phyloP scores from a whole-genome alignment of 2,888 invertebrate genomes.

The Cheilosia vernalis region DNA sequence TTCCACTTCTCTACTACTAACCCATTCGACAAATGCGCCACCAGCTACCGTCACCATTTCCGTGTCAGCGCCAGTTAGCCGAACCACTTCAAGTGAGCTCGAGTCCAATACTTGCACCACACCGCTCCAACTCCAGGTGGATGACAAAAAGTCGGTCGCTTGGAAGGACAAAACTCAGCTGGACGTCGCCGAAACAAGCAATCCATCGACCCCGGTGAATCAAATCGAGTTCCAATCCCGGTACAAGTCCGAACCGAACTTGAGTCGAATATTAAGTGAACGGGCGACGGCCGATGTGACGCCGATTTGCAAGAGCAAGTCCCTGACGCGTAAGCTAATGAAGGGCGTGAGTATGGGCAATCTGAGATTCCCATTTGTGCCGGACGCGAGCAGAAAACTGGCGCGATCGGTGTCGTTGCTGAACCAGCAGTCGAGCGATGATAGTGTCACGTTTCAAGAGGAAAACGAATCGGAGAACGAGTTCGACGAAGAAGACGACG shows the following conservation, averaged over 20 bases:
- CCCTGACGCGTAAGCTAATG: slow-evolving; percentile 80
- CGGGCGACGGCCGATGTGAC: slow-evolving; percentile 22
- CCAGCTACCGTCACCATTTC: slow-evolving; percentile 59
- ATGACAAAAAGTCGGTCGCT: slow-evolving; percentile 79
- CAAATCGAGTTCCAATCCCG: slow-evolving; percentile 78
- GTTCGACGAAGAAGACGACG: slow-evolving; percentile 58
- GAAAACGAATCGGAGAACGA: slow-evolving; percentile 34
- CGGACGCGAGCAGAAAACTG: slow-evolving; percentile 79
- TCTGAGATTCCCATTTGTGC: slow-evolving; percentile 80
- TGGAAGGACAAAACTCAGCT: slow-evolving; percentile 79
- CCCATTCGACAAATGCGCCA: slow-evolving; percentile 32
- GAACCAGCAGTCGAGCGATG: slow-evolving; percentile 78
- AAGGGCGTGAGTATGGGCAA: slow-evolving; percentile 83
- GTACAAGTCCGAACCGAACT: slow-evolving; percentile 82
- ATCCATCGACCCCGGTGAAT: slow-evolving; percentile 78
- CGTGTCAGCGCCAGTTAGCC: slow-evolving; percentile 80
- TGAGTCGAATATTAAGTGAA: slow-evolving; percentile 76
- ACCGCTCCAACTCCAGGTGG: slow-evolving; percentile 77
- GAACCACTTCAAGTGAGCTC: slow-evolving; percentile 79
- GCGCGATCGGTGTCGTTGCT: slow-evolving; percentile 79
- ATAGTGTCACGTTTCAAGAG: slow-evolving; percentile 59
- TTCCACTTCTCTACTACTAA: slow-evolving; percentile 80
- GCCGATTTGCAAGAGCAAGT: slow-evolving; percentile 75
- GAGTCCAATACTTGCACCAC: slow-evolving; percentile 78
- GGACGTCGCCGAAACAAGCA: slow-evolving; percentile 77